Base-by-base conservation (phyloP, 1,140 invertebrate species). In the Scaptomyza hsui region DNA sequence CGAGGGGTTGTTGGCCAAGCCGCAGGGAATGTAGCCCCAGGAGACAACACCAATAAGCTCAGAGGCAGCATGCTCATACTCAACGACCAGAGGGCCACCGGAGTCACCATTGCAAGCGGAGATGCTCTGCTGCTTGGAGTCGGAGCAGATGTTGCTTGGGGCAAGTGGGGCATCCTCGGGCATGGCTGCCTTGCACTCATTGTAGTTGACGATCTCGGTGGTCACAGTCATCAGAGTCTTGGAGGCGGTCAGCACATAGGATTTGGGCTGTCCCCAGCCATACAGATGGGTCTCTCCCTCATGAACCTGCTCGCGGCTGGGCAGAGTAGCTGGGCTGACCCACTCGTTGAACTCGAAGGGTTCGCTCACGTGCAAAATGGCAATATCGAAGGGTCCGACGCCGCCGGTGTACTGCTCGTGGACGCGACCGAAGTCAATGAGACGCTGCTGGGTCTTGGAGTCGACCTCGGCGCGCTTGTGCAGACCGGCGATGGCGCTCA, bases 21-120 rank as follows among this genome's bases (percentile, higher is more conserved):
- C 95, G 74, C 95, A 95, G 67, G 95, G 96, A 37, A 94, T 92
- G 32, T 94, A 91, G 10, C 95, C 95, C 94, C 95, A 96, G 1
- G 95, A 96, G 0, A 96, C 95, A 18, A 96, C 91, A 15, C 96
- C 96, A 60, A 96, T 79, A 9, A 90, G 44, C 60, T 80, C 71
- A 13, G 89, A 72, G 47, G 75, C 35, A 15, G 73, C 49, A 16
- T 92, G 71, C 1, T 35, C 9, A 19, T 9, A 7, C 61, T 88
- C 76, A 47, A 93, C 89, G 15, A 94, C 92, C 24, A 95, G 78
- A 12, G 94, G 94, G 53, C 94, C 94, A 42, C 95, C 95, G 26
- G 94, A 95, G 80, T 95, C 95, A 51, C 94, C 94, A 55, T 91
- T 93, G 90, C 94, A 95, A 7, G 94, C 94, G 37, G 93, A 93